Evolutionary conservation across 2,888 invertebrate species (phyloP).

Genomic region (Pseudoips prasinana): DNA sequence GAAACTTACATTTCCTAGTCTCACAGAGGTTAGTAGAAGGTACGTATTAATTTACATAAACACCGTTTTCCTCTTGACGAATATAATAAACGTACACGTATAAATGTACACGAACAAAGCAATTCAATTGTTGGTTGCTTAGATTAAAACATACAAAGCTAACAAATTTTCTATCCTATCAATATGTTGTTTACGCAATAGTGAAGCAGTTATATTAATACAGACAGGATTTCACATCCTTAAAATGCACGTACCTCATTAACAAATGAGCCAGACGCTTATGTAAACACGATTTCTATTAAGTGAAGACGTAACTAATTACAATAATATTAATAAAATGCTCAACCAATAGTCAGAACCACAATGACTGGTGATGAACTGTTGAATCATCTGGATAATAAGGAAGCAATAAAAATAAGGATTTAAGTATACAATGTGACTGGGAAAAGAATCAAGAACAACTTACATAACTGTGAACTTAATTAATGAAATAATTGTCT

Average conservation of each 20-base stretch:
- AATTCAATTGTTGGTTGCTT: too few relatives aligned
- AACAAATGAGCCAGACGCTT: conserved; percentile 6
- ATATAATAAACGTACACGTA: conserved; percentile 9
- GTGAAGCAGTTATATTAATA: neutral
- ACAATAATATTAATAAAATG: neutral
- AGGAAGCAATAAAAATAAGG: too few relatives aligned
- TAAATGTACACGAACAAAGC: too few relatives aligned
- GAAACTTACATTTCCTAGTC: too few relatives aligned
- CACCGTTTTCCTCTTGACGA: conserved; percentile 19
- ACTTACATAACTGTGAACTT: conserved; percentile 33
- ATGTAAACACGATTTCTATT: conserved; percentile 23
- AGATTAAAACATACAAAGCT: too few relatives aligned
- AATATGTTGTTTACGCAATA: conserved; percentile 18
- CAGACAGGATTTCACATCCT: conserved; percentile 36
- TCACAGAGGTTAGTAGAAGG: too few relatives aligned
- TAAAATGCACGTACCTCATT: conserved; percentile 8
- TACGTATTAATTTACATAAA: conserved; percentile 7
- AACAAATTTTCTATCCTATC: too few relatives aligned
- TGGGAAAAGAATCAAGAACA: too few relatives aligned
- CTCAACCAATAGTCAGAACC: too few relatives aligned
- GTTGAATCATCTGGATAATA: too few relatives aligned
- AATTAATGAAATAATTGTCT: conserved; percentile 36
- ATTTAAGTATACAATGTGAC: too few relatives aligned
- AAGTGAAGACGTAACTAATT: conserved; percentile 1
- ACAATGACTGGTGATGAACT: too few relatives aligned